Percentiles rank a stretch among this genome's conserved stretches.
phyloP scores from a whole-genome alignment of 2,797 vertebrate genomes.

The Microtus agrestis region DNA sequence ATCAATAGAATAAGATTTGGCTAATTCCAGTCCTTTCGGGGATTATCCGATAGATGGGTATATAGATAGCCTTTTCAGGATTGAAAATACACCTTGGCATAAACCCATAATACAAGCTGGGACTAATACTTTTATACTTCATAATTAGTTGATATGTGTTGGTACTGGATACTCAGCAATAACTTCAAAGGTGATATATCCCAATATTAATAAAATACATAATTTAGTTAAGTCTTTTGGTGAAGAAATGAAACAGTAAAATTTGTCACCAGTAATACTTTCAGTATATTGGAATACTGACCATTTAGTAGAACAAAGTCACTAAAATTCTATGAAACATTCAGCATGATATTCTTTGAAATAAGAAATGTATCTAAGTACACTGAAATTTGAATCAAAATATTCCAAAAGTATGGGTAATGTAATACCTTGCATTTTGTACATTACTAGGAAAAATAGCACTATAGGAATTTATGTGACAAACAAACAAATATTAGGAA shows the following conservation, averaged over 20 bases:
- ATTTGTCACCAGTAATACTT: slow-evolving; percentile 1
- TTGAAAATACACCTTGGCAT: neutral
- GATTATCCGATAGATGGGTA: neutral
- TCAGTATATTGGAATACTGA: neutral
- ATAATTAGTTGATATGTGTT: slow-evolving; percentile 12
- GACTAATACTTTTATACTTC: neutral
- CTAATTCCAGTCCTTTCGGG: neutral
- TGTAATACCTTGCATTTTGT: neutral
- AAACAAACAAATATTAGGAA: neutral
- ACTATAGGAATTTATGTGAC: neutral
- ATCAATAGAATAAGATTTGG: neutral
- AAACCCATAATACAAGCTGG: neutral
- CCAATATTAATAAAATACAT: slow-evolving; percentile 30
- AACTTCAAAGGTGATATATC: slow-evolving; percentile 16
- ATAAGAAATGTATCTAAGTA: neutral
- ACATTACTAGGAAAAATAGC: neutral
- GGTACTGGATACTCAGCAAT: neutral
- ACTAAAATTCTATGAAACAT: neutral
- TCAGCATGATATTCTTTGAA: neutral
- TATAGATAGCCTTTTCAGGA: neutral
- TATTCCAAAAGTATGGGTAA: neutral
- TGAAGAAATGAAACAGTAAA: neutral
- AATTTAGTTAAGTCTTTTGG: slow-evolving; percentile 12
- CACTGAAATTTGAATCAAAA: slow-evolving; percentile 13
- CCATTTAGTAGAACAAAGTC: neutral